Evolutionary conservation across 2,113 vertebrate species (phyloP).

Genomic region (Zosterops borbonicus): DNA sequence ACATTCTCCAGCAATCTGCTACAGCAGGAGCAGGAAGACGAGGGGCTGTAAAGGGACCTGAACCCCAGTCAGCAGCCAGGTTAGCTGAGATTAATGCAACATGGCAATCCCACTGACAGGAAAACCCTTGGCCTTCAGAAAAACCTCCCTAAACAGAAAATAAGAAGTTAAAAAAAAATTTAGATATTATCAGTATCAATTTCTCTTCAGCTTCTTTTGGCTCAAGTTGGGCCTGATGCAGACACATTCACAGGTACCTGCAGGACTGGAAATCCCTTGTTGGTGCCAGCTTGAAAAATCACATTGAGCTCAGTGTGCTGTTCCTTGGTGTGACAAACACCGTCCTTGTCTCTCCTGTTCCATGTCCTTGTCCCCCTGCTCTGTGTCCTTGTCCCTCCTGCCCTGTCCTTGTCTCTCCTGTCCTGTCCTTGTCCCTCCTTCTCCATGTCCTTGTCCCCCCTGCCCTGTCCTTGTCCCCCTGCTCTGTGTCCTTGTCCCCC

Average conservation of each 20-base stretch:
- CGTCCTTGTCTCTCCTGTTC: no score
- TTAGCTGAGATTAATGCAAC: background rate
- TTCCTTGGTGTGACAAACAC: background rate
- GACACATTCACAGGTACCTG: background rate
- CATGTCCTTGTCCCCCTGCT: no score
- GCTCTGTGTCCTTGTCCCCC: no score
- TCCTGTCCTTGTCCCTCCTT: no score
- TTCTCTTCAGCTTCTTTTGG: background rate
- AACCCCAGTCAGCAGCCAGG: background rate
- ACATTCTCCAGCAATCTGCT: background rate
- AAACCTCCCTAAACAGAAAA: background rate
- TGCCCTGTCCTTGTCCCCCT: background rate
- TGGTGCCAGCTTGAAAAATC: background rate
- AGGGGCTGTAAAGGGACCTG: background rate
- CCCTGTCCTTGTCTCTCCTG: background rate
- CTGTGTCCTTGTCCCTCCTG: background rate
- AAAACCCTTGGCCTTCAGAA: background rate
- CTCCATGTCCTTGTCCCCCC: background rate
- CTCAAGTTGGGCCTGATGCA: background rate
- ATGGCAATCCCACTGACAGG: background rate
- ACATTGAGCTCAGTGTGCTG: background rate
- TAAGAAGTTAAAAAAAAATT: background rate
- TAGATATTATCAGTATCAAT: background rate
- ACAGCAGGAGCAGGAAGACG: background rate
- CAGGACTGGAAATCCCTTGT: constrained; percentile 3